Base-by-base conservation (phyloP, 2,797 vertebrate genomes). In the Syncerus caffer region DNA sequence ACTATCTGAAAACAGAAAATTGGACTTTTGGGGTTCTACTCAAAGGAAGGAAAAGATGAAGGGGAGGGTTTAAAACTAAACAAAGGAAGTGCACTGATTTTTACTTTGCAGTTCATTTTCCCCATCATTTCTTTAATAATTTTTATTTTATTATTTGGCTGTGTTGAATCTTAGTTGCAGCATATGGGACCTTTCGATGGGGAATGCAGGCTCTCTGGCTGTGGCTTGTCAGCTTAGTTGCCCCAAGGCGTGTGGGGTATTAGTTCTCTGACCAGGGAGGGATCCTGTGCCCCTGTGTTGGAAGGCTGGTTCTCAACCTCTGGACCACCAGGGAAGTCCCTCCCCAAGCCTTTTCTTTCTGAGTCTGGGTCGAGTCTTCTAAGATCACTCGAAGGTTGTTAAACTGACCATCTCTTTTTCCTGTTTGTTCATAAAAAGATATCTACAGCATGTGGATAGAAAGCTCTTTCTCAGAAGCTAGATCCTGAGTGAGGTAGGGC, bases 111-210 rank as follows among this genome's bases (percentile, higher is more conserved):
- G 42, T 57, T 31, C 6, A 2, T 50, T n/a, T 60, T 6, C 31
- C 27, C n/a, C 14, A 42, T 42, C 38, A 42, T 25, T 74, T 74
- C 23, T 74, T 74, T 64, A 71, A 29, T 60, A 13, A 14, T 60
- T 60, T 29, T 60, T 60, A 60, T 23, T 74, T 42, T 74, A 25
- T 42, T 74, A 15, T 74, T 74, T 74, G 21, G 38, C 38, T 42
- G 38, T 23, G 3, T 13, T 3, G 12, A 25, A 23, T 42, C 12
- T 74, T 42, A 12, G 71, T 25, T 74, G 38, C 0, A 0, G 38
- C 38, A 25, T 16, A 14, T 25, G 71, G 38, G 71, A 25, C 38
- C 38, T 42, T 25, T 42, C 6, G 0, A 7, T 42, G 71, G 38
- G 38, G 23, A 74, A 74, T 74, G 34, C 23, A 74, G 71, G 38